Evolutionary conservation across 2,797 vertebrate genomes (phyloP).

Genomic region (Bovichtus diacanthus): DNA sequence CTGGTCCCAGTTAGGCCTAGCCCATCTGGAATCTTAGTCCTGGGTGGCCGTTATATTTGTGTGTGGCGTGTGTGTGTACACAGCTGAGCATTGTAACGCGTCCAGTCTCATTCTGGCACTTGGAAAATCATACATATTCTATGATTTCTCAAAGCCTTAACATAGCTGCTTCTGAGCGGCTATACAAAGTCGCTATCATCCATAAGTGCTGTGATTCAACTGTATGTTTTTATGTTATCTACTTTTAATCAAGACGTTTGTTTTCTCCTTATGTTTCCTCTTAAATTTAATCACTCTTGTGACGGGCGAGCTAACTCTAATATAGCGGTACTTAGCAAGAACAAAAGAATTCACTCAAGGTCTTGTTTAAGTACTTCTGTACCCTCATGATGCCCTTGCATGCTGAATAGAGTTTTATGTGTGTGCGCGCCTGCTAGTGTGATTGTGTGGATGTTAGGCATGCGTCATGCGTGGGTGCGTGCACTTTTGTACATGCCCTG

Average conservation of each 20-base stretch:
- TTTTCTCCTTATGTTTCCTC: slow-evolving; percentile 64
- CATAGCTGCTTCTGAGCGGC: slow-evolving; percentile 29
- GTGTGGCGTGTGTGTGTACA: slow-evolving; percentile 52
- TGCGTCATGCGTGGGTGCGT: slow-evolving; percentile 75
- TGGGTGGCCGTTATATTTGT: slow-evolving; percentile 65
- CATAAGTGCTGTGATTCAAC: slow-evolving; percentile 44
- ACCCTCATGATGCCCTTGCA: slow-evolving; percentile 54
- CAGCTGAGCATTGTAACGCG: slow-evolving; percentile 67
- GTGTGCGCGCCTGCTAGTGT: background rate
- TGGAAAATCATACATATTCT: slow-evolving; percentile 50
- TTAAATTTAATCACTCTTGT: slow-evolving; percentile 69
- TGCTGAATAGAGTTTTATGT: slow-evolving; percentile 36
- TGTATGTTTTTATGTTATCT: slow-evolving; percentile 52
- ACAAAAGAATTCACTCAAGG: slow-evolving; percentile 73
- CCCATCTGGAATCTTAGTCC: slow-evolving; percentile 73
- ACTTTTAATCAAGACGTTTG: slow-evolving; percentile 63
- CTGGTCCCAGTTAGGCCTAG: slow-evolving; percentile 57
- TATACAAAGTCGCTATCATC: slow-evolving; percentile 35
- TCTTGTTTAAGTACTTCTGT: slow-evolving; percentile 70
- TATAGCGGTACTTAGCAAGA: slow-evolving; percentile 60
- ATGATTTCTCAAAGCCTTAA: slow-evolving; percentile 54
- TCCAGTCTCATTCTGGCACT: slow-evolving; percentile 44
- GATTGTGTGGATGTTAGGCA: slow-evolving; percentile 63
- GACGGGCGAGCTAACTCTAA: slow-evolving; percentile 63
- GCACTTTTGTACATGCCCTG: slow-evolving; percentile 68